Evolutionary conservation across 2,888 invertebrate species (phyloP).

Genomic region (Listrodromus nycthemerus): DNA sequence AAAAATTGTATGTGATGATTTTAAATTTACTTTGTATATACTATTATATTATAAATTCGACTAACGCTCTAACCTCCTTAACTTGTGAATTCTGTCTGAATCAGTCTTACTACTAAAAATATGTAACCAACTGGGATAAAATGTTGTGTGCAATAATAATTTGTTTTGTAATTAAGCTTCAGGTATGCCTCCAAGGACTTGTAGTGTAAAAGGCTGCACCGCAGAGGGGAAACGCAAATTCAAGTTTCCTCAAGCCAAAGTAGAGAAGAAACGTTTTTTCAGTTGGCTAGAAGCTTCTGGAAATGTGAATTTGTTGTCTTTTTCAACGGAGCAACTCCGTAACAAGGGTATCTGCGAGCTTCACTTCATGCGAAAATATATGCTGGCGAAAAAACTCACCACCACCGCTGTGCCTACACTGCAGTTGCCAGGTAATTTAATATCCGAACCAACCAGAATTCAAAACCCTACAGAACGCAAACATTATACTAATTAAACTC

Average conservation of each 20-base stretch:
- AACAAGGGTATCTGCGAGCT: neutral
- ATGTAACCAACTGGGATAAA: no score
- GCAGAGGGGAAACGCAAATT: slow-evolving; percentile 7
- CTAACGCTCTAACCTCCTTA: no score
- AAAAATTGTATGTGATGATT: no score
- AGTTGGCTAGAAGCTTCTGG: slow-evolving; percentile 12
- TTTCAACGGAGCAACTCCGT: neutral
- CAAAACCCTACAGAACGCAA: neutral
- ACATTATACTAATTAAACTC: no score
- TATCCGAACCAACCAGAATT: no score
- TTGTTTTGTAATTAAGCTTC: no score
- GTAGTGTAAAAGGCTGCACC: slow-evolving; percentile 12
- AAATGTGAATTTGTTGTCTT: neutral
- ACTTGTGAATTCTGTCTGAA: no score
- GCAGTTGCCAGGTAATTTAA: slow-evolving; percentile 14
- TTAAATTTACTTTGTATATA: no score
- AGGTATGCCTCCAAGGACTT: no score
- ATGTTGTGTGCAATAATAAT: no score
- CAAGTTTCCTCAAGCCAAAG: neutral
- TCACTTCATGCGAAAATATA: slow-evolving; percentile 6
- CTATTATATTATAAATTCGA: no score
- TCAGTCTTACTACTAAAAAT: no score
- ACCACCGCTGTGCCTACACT: slow-evolving; percentile 9
- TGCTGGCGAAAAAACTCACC: neutral
- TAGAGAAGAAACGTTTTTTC: slow-evolving; percentile 4